Base-by-base conservation (phyloP, 2,888 invertebrate genomes). In the Unio delphinus region DNA sequence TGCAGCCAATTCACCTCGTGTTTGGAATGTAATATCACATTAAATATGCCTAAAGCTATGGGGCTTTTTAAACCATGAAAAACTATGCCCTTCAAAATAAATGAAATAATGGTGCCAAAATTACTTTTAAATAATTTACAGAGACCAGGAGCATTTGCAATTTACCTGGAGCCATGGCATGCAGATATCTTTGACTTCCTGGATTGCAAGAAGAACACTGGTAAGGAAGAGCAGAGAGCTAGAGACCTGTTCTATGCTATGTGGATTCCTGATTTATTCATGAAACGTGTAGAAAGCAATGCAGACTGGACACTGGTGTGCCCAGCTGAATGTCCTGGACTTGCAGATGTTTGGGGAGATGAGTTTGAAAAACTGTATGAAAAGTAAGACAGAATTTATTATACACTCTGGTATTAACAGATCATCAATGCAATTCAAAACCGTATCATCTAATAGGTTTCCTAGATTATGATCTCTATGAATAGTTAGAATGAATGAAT, bases 101-200 rank as follows among this genome's bases (percentile, higher is more conserved):
- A 11, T 45, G 11, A 34, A 34, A 8, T 8, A 11, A 45, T 45
- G 15, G 45, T 45, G 45, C 11, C 2, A 45, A 45, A 45, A 45
- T 45, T 45, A 45, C 45, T 45, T 11, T 45, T 11, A 11, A 58
- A 58, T 26, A 20, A 23, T 64, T 70, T 86, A 45, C 84, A 93
- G 92, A 92, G 98, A 75, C 98, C 98, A 3, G 99, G 99, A 30
- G 98, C 98, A 4, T 98, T 99, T 91, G 98, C 99, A 23, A 94
- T 99, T 74, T 99, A 99, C 88, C 91, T 99, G 67, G 99, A 99
- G 90, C 99, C 99, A 0, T 99, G 99, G 99, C 99, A 99, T 91
- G 95, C 96, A 0, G 99, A 99, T 90, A 92, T 99, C 72, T 96
- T 98, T 89, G 97, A 97, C 73, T 99, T 98, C 91, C 91, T 99